Evolutionary conservation across 2,113 vertebrate genomes (phyloP), one percentile per base, ranked within the genome.

Genomic region (Phalacrocorax aristotelis): DNA sequence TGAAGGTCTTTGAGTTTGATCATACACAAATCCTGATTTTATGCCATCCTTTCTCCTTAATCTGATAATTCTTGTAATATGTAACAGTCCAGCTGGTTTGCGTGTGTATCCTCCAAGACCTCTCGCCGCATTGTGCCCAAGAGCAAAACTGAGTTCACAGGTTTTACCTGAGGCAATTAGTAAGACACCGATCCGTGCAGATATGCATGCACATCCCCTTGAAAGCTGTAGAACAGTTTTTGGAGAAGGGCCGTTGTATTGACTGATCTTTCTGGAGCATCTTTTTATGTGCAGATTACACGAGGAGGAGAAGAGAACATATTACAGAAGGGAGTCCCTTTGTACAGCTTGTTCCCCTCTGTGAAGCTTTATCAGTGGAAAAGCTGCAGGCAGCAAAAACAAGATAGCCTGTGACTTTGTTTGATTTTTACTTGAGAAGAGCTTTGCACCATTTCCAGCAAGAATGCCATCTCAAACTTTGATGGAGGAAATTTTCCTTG

Each of bases 401-500:
- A 90, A 93, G 78, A 74, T 70, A 77, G 57, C 29, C 27, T 52
- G 19, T 71, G 70, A 94, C 44, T 70, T 17, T 42, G 61, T 80
- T 84, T 76, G 77, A 77, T 75, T 94, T 90, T 54, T 25, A 30
- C 71, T 81, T 89, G 69, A 55, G 68, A 95, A 62, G 60, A 81
- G 70, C 32, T 69, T 94, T 82, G 70, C 25, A 54, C 38, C 32
- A 32, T 95, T 95, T 94, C 51, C 74, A 91, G 92, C 49, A 97
- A 95, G 84, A 79, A 91, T 76, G 27, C 9, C 49, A 89, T 95
- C 93, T 97, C 74, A 57, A 51, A 58, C 46, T 48, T 46, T 93
- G 90, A 96, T 57, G 29, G n/a, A 90, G 55, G 30, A 96, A 89
- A 96, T 97, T 91, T 98, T 97, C 87, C 89, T 96, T 96, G 95